Evolutionary conservation across 2,113 vertebrate species (phyloP).

Genomic region (Heterotis niloticus): DNA sequence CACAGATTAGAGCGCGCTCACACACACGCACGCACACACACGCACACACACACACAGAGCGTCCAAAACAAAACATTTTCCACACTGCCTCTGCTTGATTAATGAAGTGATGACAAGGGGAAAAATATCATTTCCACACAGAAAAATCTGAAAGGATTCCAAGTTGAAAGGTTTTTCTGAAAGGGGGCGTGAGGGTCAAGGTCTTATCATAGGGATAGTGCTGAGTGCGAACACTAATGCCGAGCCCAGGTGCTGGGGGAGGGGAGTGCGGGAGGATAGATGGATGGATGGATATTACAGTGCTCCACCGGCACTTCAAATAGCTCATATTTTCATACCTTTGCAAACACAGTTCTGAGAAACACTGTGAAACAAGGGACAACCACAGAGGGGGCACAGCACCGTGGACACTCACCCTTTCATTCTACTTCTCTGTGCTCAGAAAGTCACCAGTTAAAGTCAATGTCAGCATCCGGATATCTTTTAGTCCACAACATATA

Average conservation of each 20-base stretch:
- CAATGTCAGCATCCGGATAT: too few species aligned
- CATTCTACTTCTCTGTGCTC: not conserved
- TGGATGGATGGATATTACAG: not conserved
- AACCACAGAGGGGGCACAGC: too few species aligned
- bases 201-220: conserved; percentile 2
- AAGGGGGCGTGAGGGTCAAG: not conserved
- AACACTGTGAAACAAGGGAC: too few species aligned
- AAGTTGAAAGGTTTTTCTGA: not conserved
- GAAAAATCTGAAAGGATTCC: conserved; percentile 3
- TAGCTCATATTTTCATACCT: not conserved
- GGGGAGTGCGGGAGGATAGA: not conserved
- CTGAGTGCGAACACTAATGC: conserved; percentile 39
- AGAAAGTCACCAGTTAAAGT: not conserved
- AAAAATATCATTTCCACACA: conserved; percentile 6
- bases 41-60: conserved; percentile 20
- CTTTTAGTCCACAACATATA: too few species aligned
- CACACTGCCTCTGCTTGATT: not conserved
- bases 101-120: conserved; percentile 20
- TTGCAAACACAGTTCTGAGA: not conserved
- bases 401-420: too few species aligned
- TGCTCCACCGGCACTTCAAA: not conserved
- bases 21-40: conserved; percentile 32
- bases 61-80: not conserved
- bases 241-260: not conserved
- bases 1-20: conserved; percentile 10